These are phyloP conservation scores for Oriolus oriolus DNA, from an alignment of 2,113 vertebrate genomes.

Conservation along the genomic window DNA sequence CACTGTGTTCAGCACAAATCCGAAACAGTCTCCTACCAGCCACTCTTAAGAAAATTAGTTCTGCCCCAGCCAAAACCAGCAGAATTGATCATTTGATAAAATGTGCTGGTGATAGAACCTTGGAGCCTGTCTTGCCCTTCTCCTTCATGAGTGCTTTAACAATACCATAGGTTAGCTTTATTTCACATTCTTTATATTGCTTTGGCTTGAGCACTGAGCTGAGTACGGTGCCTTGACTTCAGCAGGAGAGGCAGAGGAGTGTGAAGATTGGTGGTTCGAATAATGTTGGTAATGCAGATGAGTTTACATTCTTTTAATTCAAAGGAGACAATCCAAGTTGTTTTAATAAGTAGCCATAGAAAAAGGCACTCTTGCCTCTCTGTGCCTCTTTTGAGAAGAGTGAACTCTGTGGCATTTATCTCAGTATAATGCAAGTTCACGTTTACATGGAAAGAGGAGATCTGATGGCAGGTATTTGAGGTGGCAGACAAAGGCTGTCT, in stretches of 20 bases:
- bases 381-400: neutral
- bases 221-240: neutral
- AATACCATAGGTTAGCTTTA: neutral
- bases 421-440: neutral
- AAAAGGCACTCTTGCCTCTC: neutral
- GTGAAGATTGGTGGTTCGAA: accelerated
- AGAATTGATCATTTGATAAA: neutral
- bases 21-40: neutral
- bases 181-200: neutral
- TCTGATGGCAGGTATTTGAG: neutral
- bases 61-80: neutral
- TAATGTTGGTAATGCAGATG: neutral
- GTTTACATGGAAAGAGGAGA: neutral
- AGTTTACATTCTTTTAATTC: neutral
- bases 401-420: neutral
- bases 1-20: neutral
- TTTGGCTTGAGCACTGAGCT: neutral
- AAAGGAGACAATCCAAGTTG: neutral
- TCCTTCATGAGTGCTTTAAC: neutral
- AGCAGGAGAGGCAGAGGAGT: neutral
- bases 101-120: neutral
- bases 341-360: neutral
- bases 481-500: neutral
- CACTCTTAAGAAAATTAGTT: neutral
- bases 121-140: neutral